A percentile compares a stretch with the other conserved stretches of the same genome.
Conservation (phyloP, 2,888 invertebrate species). For the Leptura quadrifasciata region DNA sequence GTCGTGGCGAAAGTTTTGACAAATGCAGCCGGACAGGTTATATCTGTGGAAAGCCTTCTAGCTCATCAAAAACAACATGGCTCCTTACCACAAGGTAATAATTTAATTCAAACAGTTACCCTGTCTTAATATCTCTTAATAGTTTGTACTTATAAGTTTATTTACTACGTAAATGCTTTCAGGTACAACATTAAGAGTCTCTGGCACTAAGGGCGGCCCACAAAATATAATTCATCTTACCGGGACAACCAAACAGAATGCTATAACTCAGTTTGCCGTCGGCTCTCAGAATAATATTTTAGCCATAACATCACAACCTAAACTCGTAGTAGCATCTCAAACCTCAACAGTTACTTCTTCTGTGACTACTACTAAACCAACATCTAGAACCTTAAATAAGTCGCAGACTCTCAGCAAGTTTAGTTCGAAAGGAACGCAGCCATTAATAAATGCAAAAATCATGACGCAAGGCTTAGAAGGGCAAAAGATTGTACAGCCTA, state of each 20-base stretch:
- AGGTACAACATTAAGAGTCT: conserved; percentile 74
- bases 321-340: conserved; percentile 69
- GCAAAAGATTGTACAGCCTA: conserved; percentile 64
- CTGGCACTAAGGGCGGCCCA: conserved; percentile 72
- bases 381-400: conserved; percentile 56
- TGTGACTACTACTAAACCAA: conserved; percentile 60
- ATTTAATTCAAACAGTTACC: neutral
- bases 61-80: conserved; percentile 76
- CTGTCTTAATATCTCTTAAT: neutral
- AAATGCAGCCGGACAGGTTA: conserved; percentile 79
- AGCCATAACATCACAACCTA: conserved; percentile 69
- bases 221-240: conserved; percentile 76
- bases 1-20: conserved; percentile 85
- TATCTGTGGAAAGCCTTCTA: conserved; percentile 78
- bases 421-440: conserved; percentile 71
- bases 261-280: conserved; percentile 73
- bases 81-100: conserved; percentile 74
- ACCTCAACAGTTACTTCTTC: conserved; percentile 61
- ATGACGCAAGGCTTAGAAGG: conserved; percentile 68
- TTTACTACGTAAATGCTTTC: conserved; percentile 39
- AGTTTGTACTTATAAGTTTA: neutral
- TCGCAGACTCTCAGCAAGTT: conserved; percentile 66
- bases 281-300: conserved; percentile 75
- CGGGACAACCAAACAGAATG: conserved; percentile 70
- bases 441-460: conserved; percentile 74